These are phyloP conservation scores for Caenorhabditis macrosperma DNA, from an alignment of 2,888 invertebrate species.

Conservation along the genomic window DNA sequence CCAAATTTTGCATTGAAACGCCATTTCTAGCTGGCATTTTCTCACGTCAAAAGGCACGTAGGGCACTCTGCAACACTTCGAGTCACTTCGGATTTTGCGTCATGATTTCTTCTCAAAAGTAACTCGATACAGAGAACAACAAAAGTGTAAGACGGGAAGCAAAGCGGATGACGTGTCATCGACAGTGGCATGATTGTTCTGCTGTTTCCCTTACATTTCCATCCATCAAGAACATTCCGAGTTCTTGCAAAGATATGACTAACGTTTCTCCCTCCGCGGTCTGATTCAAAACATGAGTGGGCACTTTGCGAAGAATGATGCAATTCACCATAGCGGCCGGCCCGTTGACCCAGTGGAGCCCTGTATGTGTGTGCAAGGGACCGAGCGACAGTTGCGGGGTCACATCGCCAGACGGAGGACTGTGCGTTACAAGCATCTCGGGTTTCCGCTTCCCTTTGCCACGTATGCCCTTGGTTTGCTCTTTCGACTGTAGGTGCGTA, in stretches of 20 bases:
- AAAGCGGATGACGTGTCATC: slow-evolving; percentile 25
- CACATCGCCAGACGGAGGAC: not conserved
- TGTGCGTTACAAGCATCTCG: slow-evolving; percentile 12
- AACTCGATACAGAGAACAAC: slow-evolving; percentile 23
- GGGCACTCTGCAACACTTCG: not conserved
- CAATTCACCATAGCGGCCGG: too few relatives aligned
- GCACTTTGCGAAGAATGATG: slow-evolving; percentile 19
- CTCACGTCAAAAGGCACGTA: not conserved
- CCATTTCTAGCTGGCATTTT: not conserved
- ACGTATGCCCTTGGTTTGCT: slow-evolving; percentile 20
- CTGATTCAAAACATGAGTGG: not conserved
- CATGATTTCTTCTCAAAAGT: slow-evolving; percentile 18
- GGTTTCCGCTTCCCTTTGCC: slow-evolving; percentile 24
- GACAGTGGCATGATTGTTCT: too few relatives aligned
- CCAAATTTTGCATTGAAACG: slow-evolving; percentile 1
- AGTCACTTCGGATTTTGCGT: slow-evolving; percentile 22
- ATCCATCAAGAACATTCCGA: not conserved
- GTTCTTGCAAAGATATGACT: not conserved
- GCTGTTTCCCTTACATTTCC: not conserved
- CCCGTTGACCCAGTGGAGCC: too few relatives aligned
- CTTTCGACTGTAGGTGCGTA: slow-evolving; percentile 34
- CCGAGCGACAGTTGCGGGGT: slow-evolving; percentile 8
- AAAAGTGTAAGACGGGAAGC: slow-evolving; percentile 23
- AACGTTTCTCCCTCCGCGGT: not conserved
- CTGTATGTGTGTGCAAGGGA: not conserved